Percentiles rank a stretch among this genome's conserved stretches.
phyloP scores from a whole-genome alignment of 2,113 vertebrate genomes.

The Ageneiosus marmoratus region DNA sequence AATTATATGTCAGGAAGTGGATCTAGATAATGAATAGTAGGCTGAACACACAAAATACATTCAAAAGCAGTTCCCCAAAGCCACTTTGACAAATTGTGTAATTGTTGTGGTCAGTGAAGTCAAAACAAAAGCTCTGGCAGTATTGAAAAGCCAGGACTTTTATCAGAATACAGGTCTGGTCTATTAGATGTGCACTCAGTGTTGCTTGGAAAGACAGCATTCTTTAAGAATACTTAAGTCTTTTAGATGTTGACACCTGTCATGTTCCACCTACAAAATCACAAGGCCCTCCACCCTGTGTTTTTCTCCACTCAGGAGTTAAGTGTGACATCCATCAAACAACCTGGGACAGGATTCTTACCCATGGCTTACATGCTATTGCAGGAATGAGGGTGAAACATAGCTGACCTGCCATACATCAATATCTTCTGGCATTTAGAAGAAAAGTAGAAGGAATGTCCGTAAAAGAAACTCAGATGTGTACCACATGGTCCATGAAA shows the following conservation, averaged over 20 bases:
- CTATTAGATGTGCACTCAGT: neutral
- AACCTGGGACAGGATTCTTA: neutral
- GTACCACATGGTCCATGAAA: neutral
- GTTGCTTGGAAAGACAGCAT: neutral
- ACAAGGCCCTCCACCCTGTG: neutral
- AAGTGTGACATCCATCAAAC: neutral
- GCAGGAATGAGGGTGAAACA: neutral
- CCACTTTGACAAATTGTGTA: constrained; percentile 26
- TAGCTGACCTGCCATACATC: neutral
- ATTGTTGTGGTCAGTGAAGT: neutral
- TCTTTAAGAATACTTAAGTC: neutral
- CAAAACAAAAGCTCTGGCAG: neutral
- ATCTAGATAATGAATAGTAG: neutral
- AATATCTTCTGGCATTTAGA: neutral
- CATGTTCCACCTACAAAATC: neutral
- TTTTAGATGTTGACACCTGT: constrained; percentile 20
- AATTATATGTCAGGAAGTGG: constrained; percentile 14
- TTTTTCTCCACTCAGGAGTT: neutral
- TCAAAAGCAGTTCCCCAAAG: constrained; percentile 4
- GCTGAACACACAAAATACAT: neutral
- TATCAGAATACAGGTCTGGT: neutral
- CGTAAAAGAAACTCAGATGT: neutral
- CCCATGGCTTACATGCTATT: neutral
- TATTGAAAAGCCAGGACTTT: constrained; percentile 24
- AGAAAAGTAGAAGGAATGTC: neutral